Evolutionary conservation across 2,797 vertebrate species (phyloP).

Genomic region (Falco naumanni): DNA sequence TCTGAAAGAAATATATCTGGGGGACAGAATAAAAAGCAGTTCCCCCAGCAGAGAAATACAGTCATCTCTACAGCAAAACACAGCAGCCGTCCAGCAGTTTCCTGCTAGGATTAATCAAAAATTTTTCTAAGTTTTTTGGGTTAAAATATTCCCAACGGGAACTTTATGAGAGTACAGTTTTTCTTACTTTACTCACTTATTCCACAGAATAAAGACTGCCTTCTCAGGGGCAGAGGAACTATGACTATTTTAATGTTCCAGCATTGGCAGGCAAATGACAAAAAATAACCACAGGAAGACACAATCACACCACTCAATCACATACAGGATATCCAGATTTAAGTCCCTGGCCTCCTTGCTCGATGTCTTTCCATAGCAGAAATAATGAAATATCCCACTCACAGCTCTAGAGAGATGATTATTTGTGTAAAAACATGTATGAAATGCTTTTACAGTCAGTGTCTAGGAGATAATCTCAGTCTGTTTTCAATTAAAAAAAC

Average conservation of each 20-base stretch:
- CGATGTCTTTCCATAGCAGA: background rate
- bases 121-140: background rate
- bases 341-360: background rate
- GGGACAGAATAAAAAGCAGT: background rate
- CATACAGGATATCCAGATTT: slow-evolving; percentile 42
- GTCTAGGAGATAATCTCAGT: background rate
- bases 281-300: background rate
- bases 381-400: background rate
- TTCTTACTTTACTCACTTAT: background rate
- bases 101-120: background rate
- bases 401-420: background rate
- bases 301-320: background rate
- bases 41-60: background rate
- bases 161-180: background rate
- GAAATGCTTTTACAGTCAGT: background rate
- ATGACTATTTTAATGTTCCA: background rate
- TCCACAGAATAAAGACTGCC: background rate
- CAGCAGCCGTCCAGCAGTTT: background rate
- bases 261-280: background rate
- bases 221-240: background rate
- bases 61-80: background rate
- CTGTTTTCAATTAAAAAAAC: background rate
- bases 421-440: background rate
- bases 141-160: background rate
- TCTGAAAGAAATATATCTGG: background rate